Evolutionary conservation across 2,888 invertebrate genomes (phyloP).

Genomic region (Tenthredo livida): DNA sequence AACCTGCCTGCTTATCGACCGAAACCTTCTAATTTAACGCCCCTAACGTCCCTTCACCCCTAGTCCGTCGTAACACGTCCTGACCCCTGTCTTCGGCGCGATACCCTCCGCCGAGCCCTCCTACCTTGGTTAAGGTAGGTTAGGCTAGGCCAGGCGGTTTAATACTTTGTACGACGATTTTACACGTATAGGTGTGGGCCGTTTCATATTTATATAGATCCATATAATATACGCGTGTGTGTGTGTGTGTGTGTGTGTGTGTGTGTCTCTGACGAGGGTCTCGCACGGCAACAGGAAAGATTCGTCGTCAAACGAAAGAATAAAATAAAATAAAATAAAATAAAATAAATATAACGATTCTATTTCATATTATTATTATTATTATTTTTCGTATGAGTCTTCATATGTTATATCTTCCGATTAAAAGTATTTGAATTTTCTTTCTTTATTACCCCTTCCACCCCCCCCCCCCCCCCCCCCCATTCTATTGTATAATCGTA

Average conservation of each 20-base stretch:
- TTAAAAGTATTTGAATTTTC: no score
- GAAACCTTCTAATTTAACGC: slow-evolving; percentile 55
- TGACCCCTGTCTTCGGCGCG: background rate
- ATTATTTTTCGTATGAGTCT: no score
- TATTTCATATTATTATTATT: background rate
- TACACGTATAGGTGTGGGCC: background rate
- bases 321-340: background rate
- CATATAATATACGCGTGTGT: no score
- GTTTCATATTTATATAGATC: no score
- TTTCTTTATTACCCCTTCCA: no score
- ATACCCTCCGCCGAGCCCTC: background rate
- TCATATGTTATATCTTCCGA: no score
- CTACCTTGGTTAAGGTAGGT: slow-evolving; percentile 38
- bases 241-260: background rate
- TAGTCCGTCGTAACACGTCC: background rate
- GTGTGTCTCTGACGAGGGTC: background rate
- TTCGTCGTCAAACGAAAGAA: background rate
- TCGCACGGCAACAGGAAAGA: background rate
- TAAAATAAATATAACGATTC: background rate
- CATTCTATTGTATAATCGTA: no score
- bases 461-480: no score
- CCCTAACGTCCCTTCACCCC: background rate
- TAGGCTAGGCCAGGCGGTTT: slow-evolving; percentile 2
- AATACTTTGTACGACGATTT: background rate
- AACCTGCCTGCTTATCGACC: slow-evolving; percentile 70